Evolutionary conservation across 1,140 invertebrate species (phyloP), one percentile per base, ranked within the genome.

Genomic region (Aradophagus sp.): DNA sequence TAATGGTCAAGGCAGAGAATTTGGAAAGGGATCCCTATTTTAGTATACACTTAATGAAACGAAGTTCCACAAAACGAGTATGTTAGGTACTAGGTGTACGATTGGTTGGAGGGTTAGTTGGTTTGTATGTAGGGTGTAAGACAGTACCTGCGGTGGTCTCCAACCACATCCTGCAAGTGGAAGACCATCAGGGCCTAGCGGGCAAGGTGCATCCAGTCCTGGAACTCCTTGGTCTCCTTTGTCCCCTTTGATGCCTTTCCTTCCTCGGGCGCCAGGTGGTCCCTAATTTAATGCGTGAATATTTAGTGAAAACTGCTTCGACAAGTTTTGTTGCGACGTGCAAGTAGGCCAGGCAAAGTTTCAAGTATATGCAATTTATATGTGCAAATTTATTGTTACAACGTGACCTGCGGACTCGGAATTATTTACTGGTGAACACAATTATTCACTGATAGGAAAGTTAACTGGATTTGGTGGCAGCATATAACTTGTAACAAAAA

Each of bases 171-270:
- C 96, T 16, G 95, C 93, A 73, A 98, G 84, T 53, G 97, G 97
- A 74, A 98, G 88, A 56, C 97, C 97, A 85, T 98, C 96, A 11
- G 91, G 89, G 38, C 96, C 97, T 38, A 97, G 87, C 48, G 97
- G 97, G 89, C 97, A 99, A 1, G 97, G 97, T 26, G 97, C 97
- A 86, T 99, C 97, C 62, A 99, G 85, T 55, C 97, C 97, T 10
- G 97, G 97, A 66, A 97, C 95, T 73, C 96, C 96, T 86, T 97
- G 95, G 78, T 97, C 96, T 47, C 96, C 96, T 87, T 96, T 96
- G 76, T 93, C 90, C 45, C 96, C 96, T 79, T 92, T 92, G 80
- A 96, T 93, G 50, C 97, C 97, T 86, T 93, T 94, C 70, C 93
- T 89, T 34, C 96, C 97, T 78, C 95, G 89, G 86, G 95, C 96